phyloP scores from a whole-genome alignment of 1,140 invertebrate genomes.

The Leptestheria dahalacensis region DNA sequence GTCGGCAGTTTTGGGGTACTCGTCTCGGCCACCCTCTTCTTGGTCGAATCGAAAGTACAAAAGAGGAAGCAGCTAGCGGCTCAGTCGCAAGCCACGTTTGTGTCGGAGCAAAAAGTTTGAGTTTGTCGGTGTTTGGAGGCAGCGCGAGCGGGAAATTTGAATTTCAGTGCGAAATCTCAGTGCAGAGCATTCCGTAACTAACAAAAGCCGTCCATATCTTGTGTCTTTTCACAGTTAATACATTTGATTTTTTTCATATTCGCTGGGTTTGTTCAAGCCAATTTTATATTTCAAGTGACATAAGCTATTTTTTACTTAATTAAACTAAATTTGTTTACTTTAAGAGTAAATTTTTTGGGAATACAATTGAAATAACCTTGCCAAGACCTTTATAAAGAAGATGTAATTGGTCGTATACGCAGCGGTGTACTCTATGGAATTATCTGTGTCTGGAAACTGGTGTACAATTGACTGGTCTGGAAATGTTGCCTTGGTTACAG shows the following conservation, averaged over 20 bases:
- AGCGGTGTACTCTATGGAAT: background rate
- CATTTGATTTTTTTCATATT: too few species aligned
- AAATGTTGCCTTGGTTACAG: background rate
- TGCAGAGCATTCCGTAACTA: background rate
- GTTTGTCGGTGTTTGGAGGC: background rate
- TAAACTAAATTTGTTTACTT: background rate
- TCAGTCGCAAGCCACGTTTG: slow-evolving; percentile 65
- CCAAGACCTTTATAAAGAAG: too few species aligned
- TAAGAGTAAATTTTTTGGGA: background rate
- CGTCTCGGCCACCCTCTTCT: slow-evolving; percentile 65
- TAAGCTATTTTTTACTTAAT: background rate
- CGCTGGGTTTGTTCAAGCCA: too few species aligned
- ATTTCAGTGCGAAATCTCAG: background rate
- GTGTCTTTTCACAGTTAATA: background rate
- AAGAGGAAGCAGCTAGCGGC: slow-evolving; percentile 54
- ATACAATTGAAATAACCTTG: background rate
- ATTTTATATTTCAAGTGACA: too few species aligned
- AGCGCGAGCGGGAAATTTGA: background rate
- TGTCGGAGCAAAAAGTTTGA: slow-evolving; percentile 44
- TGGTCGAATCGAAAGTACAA: slow-evolving; percentile 66
- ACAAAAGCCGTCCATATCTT: background rate
- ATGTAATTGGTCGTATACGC: background rate
- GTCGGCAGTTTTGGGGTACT: slow-evolving; percentile 71
- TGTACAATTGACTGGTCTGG: background rate
- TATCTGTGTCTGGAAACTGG: background rate